Evolutionary conservation across 1,140 invertebrate species (phyloP).

Genomic region (Polypedilum vanderplanki): DNA sequence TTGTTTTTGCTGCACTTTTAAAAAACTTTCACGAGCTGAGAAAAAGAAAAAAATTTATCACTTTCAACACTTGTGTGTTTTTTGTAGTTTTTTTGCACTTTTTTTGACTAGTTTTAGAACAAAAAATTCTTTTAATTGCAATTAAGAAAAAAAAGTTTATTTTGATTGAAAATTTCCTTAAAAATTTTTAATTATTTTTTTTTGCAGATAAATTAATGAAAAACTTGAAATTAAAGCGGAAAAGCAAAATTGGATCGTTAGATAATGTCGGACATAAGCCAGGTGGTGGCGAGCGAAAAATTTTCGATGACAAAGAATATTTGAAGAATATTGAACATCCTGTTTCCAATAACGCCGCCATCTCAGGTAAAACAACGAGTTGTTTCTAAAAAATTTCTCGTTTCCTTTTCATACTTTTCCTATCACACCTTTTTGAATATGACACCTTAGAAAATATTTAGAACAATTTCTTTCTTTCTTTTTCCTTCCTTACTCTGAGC

Average conservation of each 20-base stretch:
- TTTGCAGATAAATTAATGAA: slow-evolving; percentile 76
- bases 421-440: neutral
- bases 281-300: slow-evolving; percentile 87
- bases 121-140: too few species aligned
- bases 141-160: neutral
- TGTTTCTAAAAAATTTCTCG: slow-evolving; percentile 27
- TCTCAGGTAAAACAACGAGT: slow-evolving; percentile 41
- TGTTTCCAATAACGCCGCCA: slow-evolving; percentile 42
- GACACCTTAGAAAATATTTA: neutral
- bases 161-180: neutral
- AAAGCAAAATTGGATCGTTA: slow-evolving; percentile 83
- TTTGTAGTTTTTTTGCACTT: too few species aligned
- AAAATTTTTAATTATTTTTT: slow-evolving; percentile 32
- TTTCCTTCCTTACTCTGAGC: neutral
- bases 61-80: too few species aligned
- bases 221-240: slow-evolving; percentile 79
- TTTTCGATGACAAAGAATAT: slow-evolving; percentile 92
- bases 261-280: slow-evolving; percentile 91
- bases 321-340: slow-evolving; percentile 54
- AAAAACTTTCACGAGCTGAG: neutral
- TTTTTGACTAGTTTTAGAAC: too few species aligned
- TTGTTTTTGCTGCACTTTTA: neutral
- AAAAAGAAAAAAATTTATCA: neutral
- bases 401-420: neutral
- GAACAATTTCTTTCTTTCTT: neutral